Evolutionary conservation across 2,113 vertebrate genomes (phyloP).

Genomic region (Cyprinodon tularosa): DNA sequence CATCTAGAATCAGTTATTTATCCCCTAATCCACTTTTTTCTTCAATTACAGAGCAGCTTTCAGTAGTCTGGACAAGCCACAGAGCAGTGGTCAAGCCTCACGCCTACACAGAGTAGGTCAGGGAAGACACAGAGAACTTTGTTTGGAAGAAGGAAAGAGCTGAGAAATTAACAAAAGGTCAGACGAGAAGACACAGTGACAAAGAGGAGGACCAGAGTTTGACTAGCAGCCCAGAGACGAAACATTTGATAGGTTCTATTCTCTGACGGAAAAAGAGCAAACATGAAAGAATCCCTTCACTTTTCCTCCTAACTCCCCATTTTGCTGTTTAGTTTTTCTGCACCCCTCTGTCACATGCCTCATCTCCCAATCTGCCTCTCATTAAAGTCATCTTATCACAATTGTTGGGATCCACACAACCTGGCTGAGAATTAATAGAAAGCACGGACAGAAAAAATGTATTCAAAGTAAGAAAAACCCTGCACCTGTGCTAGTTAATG

Average conservation of each 20-base stretch:
- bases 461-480: slow-evolving; percentile 4
- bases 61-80: slow-evolving; percentile 58
- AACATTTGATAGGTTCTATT: slow-evolving; percentile 27
- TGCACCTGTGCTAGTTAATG: neutral
- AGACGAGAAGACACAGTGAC: slow-evolving; percentile 13
- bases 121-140: slow-evolving; percentile 64
- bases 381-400: slow-evolving; percentile 14
- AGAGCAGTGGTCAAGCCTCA: slow-evolving; percentile 40
- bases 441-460: slow-evolving; percentile 38
- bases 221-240: slow-evolving; percentile 39
- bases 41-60: slow-evolving; percentile 50
- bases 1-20: slow-evolving; percentile 60
- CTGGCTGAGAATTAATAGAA: slow-evolving; percentile 33
- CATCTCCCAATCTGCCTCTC: slow-evolving; percentile 26
- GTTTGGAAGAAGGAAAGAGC: slow-evolving; percentile 40
- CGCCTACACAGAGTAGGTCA: slow-evolving; percentile 49
- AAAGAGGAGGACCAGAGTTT: slow-evolving; percentile 27
- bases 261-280: slow-evolving; percentile 31
- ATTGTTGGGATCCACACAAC: slow-evolving; percentile 10
- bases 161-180: slow-evolving; percentile 18
- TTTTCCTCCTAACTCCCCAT: slow-evolving; percentile 19
- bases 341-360: slow-evolving; percentile 2
- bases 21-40: slow-evolving; percentile 42
- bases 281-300: slow-evolving; percentile 28
- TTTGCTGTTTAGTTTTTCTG: slow-evolving; percentile 15